Percentiles rank a stretch among this genome's conserved stretches.
These are phyloP conservation scores for Colinus virginianus DNA, from an alignment of 2,113 vertebrate species.

Conservation along the genomic window DNA sequence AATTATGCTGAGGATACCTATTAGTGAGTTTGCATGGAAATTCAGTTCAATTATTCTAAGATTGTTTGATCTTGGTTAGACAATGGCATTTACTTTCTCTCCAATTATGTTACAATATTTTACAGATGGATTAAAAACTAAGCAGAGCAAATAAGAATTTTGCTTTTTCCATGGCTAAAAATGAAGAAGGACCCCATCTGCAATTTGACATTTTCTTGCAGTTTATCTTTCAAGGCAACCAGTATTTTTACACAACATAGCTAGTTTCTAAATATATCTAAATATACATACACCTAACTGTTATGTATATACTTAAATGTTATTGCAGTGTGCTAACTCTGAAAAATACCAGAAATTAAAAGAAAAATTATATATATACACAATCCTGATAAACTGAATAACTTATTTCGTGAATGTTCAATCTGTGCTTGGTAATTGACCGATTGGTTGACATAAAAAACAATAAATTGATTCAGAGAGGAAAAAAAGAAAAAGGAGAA, in stretches of 20 bases:
- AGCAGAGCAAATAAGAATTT: background rate
- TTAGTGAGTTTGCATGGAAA: slow-evolving; percentile 59
- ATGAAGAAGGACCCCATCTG: background rate
- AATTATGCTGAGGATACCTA: slow-evolving; percentile 63
- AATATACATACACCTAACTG: background rate
- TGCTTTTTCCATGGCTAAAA: background rate
- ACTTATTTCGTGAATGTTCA: background rate
- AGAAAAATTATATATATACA: background rate
- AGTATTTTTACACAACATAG: background rate
- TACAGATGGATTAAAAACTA: slow-evolving; percentile 10
- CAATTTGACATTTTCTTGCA: background rate
- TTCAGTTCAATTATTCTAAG: slow-evolving; percentile 53
- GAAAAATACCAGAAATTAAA: background rate
- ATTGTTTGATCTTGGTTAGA: slow-evolving; percentile 47
- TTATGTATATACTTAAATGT: background rate
- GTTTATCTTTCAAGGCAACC: background rate
- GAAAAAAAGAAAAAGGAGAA: background rate
- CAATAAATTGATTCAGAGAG: background rate
- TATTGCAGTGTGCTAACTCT: background rate
- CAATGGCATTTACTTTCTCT: slow-evolving; percentile 34
- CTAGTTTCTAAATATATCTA: background rate
- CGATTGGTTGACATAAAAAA: background rate
- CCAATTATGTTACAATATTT: background rate
- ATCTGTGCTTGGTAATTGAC: background rate
- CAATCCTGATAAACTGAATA: background rate